These are phyloP conservation scores for Branchinecta lindahli DNA, from an alignment of 1,140 invertebrate species.

Conservation along the genomic window DNA sequence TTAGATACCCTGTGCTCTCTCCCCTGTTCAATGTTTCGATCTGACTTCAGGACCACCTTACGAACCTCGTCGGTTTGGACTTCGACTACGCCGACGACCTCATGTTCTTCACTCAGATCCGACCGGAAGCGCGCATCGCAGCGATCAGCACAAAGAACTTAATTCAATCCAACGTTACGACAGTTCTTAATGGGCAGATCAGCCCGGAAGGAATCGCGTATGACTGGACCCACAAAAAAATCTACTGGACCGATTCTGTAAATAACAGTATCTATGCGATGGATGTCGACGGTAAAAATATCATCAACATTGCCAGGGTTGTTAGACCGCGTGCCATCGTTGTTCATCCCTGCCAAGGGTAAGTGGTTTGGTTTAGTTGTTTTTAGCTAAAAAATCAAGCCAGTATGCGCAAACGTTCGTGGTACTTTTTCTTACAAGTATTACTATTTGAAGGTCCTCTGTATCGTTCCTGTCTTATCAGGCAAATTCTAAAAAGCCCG, in stretches of 20 bases:
- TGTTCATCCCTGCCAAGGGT: conserved; percentile 88
- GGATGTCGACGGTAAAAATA: conserved; percentile 70
- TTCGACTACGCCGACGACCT: conserved; percentile 81
- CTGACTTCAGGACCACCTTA: conserved; percentile 50
- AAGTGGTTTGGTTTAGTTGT: conserved; percentile 21
- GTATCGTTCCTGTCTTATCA: no score
- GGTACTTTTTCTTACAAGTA: no score
- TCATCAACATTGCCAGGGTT: conserved; percentile 84
- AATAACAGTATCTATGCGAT: conserved; percentile 90
- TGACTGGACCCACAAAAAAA: conserved; percentile 90
- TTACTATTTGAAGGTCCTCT: no score
- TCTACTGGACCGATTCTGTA: conserved; percentile 92
- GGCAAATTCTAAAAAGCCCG: no score
- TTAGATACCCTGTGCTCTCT: no score
- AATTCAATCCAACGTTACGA: conserved; percentile 38
- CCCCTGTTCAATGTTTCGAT: no score
- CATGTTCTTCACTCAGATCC: conserved; percentile 76
- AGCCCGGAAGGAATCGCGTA: conserved; percentile 91
- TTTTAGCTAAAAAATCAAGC: not conserved
- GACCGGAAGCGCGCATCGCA: conserved; percentile 73
- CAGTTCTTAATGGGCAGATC: conserved; percentile 57
- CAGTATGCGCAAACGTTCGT: no score
- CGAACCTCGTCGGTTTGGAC: conserved; percentile 90
- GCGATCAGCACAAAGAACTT: conserved; percentile 54
- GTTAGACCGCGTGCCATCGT: conserved; percentile 87